These are phyloP conservation scores for Pristionchus maxplancki DNA, from an alignment of 2,888 invertebrate genomes.

Conservation along the genomic window DNA sequence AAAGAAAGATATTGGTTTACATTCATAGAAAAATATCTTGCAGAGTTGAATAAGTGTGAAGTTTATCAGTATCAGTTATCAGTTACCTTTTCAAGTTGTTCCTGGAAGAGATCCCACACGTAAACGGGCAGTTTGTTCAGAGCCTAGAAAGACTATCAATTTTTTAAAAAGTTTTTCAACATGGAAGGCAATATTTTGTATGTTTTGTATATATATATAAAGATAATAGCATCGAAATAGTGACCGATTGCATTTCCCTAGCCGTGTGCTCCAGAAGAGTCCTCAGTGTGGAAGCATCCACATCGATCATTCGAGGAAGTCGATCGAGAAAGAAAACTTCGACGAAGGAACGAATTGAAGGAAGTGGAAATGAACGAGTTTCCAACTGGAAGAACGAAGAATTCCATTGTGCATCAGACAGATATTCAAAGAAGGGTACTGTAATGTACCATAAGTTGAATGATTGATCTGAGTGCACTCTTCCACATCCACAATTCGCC, in stretches of 20 bases:
- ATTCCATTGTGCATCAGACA: no score
- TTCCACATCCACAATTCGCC: neutral
- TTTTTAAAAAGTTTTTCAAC: no score
- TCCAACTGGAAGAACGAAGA: neutral
- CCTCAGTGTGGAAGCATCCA: neutral
- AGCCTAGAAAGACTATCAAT: neutral
- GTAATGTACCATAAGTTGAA: neutral
- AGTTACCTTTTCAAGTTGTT: neutral
- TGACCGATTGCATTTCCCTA: neutral
- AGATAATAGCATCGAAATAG: no score
- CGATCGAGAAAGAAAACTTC: neutral
- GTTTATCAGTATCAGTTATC: neutral
- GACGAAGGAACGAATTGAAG: slow-evolving; percentile 4
- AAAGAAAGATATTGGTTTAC: neutral
- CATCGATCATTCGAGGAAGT: neutral
- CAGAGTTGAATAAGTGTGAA: no score
- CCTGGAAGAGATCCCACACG: slow-evolving; percentile 11
- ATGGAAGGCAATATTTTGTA: no score
- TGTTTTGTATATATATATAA: no score
- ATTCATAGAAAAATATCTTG: no score
- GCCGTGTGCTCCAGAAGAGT: neutral
- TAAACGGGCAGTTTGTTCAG: neutral
- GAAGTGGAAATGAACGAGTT: no score
- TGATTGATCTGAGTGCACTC: neutral
- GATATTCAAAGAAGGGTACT: neutral